Percentiles rank a stretch among this genome's conserved stretches.
Conservation (phyloP, 2,888 invertebrate species). For the Bombylius discolor region DNA sequence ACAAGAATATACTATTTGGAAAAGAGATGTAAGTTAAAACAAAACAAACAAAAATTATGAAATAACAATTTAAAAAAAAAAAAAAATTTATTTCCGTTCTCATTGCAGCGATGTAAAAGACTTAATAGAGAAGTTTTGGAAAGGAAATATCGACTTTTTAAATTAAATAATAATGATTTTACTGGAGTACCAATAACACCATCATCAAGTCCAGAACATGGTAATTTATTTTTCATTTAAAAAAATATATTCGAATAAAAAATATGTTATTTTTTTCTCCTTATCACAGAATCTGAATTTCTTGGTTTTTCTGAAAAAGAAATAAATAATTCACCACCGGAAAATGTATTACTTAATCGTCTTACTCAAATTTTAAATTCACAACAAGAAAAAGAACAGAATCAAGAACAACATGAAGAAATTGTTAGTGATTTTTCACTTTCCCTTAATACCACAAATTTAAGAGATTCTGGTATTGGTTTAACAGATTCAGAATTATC, state of each 20-base stretch:
- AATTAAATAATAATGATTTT: conserved; percentile 12
- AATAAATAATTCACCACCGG: neutral
- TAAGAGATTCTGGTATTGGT: conserved; percentile 24
- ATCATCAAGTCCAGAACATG: conserved; percentile 9
- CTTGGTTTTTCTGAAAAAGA: conserved; percentile 18
- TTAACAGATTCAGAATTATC: neutral
- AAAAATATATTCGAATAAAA: too few relatives aligned
- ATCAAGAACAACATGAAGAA: too few relatives aligned
- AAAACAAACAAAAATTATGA: neutral
- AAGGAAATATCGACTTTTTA: conserved; percentile 1
- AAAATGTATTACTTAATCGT: too few relatives aligned
- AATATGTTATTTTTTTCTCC: too few relatives aligned
- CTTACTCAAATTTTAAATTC: too few relatives aligned
- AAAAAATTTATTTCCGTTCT: neutral
- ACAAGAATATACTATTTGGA: conserved; percentile 22
- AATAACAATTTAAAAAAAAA: neutral
- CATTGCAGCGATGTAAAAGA: neutral
- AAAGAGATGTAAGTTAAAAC: conserved; percentile 20
- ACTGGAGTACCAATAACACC: conserved; percentile 14
- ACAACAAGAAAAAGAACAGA: too few relatives aligned
- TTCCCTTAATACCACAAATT: conserved; percentile 14
- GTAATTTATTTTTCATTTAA: too few relatives aligned
- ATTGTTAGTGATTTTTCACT: too few relatives aligned
- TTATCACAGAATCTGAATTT: conserved; percentile 13
- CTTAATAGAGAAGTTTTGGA: neutral